phyloP scores from a whole-genome alignment of 2,888 invertebrate genomes.

The Cinara cedri region DNA sequence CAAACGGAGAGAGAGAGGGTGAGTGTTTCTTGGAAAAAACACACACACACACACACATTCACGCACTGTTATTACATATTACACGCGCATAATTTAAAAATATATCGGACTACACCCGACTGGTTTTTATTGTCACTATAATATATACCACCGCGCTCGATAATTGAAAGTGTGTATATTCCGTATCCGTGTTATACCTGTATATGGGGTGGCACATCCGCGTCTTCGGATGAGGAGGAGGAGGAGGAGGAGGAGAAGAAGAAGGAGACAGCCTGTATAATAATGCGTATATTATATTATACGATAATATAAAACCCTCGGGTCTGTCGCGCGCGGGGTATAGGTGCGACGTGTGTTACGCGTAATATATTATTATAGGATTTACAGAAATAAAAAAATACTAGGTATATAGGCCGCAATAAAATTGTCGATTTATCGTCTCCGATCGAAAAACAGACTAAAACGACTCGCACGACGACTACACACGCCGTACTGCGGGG shows the following conservation, averaged over 20 bases:
- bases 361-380: not conserved
- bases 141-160: not conserved
- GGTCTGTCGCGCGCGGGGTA: not conserved
- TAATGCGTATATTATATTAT: too few relatives aligned
- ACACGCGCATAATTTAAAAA: slow-evolving; percentile 24
- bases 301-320: too few relatives aligned
- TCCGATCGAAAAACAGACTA: not conserved
- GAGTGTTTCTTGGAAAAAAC: not conserved
- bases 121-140: not conserved
- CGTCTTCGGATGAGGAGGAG: too few relatives aligned
- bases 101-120: too few relatives aligned
- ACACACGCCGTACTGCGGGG: not conserved
- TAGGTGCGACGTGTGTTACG: not conserved
- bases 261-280: too few relatives aligned
- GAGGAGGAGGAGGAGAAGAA: too few relatives aligned
- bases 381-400: too few relatives aligned
- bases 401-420: slow-evolving; percentile 44
- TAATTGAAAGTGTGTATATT: too few relatives aligned
- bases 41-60: slow-evolving; percentile 5
- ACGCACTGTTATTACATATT: too few relatives aligned
- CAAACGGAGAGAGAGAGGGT: not conserved
- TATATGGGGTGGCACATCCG: too few relatives aligned
- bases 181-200: too few relatives aligned
- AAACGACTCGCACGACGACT: not conserved
- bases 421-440: slow-evolving; percentile 45